A percentile compares a stretch with the other conserved stretches of the same genome.
phyloP scores from a whole-genome alignment of 2,888 invertebrate species.

The Falcaria lacertinaria region DNA sequence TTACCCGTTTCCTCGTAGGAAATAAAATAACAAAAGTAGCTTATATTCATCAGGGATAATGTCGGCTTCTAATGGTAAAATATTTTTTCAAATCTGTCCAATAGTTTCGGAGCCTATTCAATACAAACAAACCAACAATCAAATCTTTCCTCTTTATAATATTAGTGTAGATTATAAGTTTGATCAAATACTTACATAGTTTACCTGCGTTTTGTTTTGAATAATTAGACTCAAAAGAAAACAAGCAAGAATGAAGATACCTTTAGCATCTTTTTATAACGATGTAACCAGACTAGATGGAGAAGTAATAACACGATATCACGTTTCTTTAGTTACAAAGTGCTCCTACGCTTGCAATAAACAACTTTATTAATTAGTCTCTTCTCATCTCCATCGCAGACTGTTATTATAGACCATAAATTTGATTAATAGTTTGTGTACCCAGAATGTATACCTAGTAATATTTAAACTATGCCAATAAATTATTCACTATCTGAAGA shows the following conservation, averaged over 20 bases:
- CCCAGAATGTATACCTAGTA: slow-evolving; percentile 30
- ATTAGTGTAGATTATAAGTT: too few species aligned
- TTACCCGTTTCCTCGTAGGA: too few species aligned
- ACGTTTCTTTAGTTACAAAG: neutral
- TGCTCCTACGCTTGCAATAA: neutral
- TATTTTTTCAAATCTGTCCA: too few species aligned
- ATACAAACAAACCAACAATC: too few species aligned
- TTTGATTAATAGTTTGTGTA: slow-evolving; percentile 37
- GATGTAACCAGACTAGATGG: neutral
- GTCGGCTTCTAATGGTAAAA: too few species aligned
- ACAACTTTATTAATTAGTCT: slow-evolving; percentile 31
- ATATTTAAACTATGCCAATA: slow-evolving; percentile 21
- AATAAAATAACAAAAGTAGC: too few species aligned
- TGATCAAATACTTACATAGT: too few species aligned
- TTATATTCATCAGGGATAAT: too few species aligned
- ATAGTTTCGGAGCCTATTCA: too few species aligned
- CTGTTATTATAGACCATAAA: slow-evolving; percentile 36
- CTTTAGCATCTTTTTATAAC: neutral
- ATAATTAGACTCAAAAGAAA: too few species aligned
- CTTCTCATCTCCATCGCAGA: slow-evolving; percentile 25
- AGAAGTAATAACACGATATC: neutral
- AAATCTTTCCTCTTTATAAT: too few species aligned
- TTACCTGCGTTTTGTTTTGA: too few species aligned
- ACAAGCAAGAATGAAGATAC: neutral
- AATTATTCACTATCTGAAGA: slow-evolving; percentile 3